phyloP scores from a whole-genome alignment of 2,888 invertebrate species.

The Axea sp. region DNA sequence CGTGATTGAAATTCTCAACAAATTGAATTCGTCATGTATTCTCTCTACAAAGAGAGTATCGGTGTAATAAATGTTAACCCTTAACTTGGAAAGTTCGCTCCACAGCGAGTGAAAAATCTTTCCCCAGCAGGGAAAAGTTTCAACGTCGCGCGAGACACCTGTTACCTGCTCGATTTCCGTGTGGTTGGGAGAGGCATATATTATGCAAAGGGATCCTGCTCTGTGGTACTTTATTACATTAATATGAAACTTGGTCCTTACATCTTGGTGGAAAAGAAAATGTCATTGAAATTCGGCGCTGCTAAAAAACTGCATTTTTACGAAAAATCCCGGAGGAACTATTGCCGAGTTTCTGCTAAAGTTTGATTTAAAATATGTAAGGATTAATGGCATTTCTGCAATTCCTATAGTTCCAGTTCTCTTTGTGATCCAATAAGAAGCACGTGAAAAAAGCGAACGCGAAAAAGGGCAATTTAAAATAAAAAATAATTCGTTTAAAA shows the following conservation, averaged over 20 bases:
- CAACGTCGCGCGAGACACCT: conserved; percentile 46
- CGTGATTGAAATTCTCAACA: conserved; percentile 29
- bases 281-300: conserved; percentile 62
- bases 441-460: too few relatives aligned
- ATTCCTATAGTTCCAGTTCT: background rate
- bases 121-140: conserved; percentile 37
- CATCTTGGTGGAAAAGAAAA: conserved; percentile 49
- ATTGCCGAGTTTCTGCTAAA: conserved; percentile 20
- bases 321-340: conserved; percentile 19
- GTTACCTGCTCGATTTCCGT: conserved; percentile 54
- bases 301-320: conserved; percentile 1
- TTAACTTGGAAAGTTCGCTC: conserved; percentile 23
- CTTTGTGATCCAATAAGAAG: too few relatives aligned
- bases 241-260: conserved; percentile 70
- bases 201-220: conserved; percentile 58
- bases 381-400: conserved; percentile 43
- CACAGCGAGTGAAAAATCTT: conserved; percentile 42
- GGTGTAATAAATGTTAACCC: conserved; percentile 53
- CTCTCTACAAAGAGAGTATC: conserved; percentile 27
- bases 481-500: too few relatives aligned
- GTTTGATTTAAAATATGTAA: conserved; percentile 18
- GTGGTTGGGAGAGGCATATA: conserved; percentile 11
- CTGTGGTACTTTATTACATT: conserved; percentile 69
- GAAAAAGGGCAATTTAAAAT: too few relatives aligned
- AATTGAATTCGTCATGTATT: conserved; percentile 34